phyloP scores from a whole-genome alignment of 2,113 vertebrate genomes.

The Xenotilapia leptura region DNA sequence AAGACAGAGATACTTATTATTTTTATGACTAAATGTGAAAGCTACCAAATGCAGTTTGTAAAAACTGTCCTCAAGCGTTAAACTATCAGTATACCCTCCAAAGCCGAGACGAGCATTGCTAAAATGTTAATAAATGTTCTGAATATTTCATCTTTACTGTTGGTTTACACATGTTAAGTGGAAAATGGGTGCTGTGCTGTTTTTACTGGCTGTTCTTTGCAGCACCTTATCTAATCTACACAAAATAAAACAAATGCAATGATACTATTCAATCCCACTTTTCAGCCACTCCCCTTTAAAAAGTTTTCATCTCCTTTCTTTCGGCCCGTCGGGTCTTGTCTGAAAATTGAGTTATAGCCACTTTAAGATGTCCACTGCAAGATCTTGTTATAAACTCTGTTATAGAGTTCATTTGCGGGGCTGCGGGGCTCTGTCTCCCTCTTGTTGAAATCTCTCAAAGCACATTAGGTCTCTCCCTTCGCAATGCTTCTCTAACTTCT shows the following conservation, averaged over 20 bases:
- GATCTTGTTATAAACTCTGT: slow-evolving; percentile 3
- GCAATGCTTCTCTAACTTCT: background rate
- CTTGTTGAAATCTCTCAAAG: slow-evolving; percentile 26
- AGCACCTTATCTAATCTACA: background rate
- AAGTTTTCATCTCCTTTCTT: slow-evolving; percentile 12
- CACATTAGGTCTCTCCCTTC: background rate
- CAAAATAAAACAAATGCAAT: background rate
- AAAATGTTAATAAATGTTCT: background rate
- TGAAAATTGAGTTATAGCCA: slow-evolving; percentile 14
- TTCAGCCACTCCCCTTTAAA: background rate
- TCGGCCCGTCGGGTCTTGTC: background rate
- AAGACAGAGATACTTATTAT: background rate
- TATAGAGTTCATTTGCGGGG: slow-evolving; percentile 7
- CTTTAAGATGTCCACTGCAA: slow-evolving; percentile 9
- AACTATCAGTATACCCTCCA: background rate
- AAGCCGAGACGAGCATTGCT: background rate
- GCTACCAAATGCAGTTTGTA: background rate
- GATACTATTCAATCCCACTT: background rate
- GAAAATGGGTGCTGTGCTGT: background rate
- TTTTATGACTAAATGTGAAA: background rate
- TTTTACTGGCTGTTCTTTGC: background rate
- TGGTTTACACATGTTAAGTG: background rate
- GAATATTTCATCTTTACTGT: background rate
- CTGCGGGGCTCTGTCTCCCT: background rate
- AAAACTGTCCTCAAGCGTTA: background rate